Evolutionary conservation across 2,888 invertebrate genomes (phyloP), one percentile per base, ranked within the genome.

Genomic region (Tenthredo mesomela): DNA sequence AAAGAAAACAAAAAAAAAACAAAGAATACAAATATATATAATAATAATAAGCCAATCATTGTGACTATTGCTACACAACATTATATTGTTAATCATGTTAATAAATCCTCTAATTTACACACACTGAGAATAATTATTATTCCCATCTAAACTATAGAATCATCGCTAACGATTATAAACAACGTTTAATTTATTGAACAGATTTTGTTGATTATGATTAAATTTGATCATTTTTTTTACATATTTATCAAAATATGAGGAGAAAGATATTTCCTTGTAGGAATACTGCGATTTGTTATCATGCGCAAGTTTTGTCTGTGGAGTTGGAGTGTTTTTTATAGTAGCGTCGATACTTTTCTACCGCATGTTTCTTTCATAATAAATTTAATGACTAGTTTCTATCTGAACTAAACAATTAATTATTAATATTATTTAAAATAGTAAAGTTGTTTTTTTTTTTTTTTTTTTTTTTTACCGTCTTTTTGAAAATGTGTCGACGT

Each of bases 401-500:
- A 50, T 65, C 29, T 65, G 15, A 15, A 29, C 15, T 15, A 0
- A 65, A 29, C 10, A 65, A 65, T n/a, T n/a, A n/a, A n/a, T n/a
- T n/a, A n/a, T n/a, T n/a, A n/a, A n/a, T n/a, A 4, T 33, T 37
- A 37, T 6, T 75, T 5, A 7, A 75, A 43, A 75, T 9, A 33
- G 40, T 21, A 4, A 33, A 70, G 9, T 37, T 40, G 4, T 15
- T 37, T 70, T n/a, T 37, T 1, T 54, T 54, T 54, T 21, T 21
- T 89, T 15, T 37, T 70, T n/a, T 37, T 1, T 54, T 54, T 54
- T 21, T 21, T 89, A 93, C 93, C 37, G 95, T 95, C 89, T 96
- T 96, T 92, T 97, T 97, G 90, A 97, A 97, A 85, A 98, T 95
- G 83, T 96, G 95, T 86, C 98, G 94, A 2, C 98, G 95, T 21